Percentiles rank a stretch among this genome's conserved stretches.
These are phyloP conservation scores for Cololabis saira DNA, from an alignment of 2,113 vertebrate species.

Conservation along the genomic window DNA sequence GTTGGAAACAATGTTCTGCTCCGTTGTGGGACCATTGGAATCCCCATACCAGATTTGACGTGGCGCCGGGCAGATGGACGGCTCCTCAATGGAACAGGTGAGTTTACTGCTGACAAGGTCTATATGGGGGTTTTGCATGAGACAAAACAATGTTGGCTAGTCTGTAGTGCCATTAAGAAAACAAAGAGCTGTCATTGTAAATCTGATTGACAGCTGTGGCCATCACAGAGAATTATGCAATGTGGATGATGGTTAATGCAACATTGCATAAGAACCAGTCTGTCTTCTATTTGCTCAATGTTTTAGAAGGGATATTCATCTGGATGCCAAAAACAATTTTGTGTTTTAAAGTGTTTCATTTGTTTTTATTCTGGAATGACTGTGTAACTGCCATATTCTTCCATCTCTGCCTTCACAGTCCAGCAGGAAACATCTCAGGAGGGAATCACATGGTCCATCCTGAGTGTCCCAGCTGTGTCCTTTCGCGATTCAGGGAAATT, in stretches of 20 bases:
- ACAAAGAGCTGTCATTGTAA: constrained; percentile 48
- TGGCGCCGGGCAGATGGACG: constrained; percentile 89
- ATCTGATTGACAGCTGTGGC: constrained; percentile 53
- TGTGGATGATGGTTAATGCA: constrained; percentile 36
- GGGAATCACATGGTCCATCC: constrained; percentile 92
- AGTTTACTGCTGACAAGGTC: constrained; percentile 18
- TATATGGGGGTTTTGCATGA: constrained; percentile 6
- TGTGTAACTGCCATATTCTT: neutral
- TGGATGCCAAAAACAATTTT: neutral
- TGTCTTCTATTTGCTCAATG: neutral
- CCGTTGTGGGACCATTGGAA: constrained; percentile 90
- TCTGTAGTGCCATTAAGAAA: constrained; percentile 54
- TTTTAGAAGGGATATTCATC: constrained; percentile 5
- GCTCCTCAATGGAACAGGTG: constrained; percentile 91
- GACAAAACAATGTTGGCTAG: constrained; percentile 50
- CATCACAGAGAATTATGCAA: constrained; percentile 47
- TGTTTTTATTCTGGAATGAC: neutral
- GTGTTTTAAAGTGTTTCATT: neutral
- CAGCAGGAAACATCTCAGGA: constrained; percentile 92
- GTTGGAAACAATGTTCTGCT: constrained; percentile 91
- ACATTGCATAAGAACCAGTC: constrained; percentile 33
- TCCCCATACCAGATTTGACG: constrained; percentile 91
- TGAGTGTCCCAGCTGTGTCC: constrained; percentile 89
- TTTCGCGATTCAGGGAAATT: constrained; percentile 93
- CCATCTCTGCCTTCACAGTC: constrained; percentile 77